Conservation (phyloP, 2,113 vertebrate species). For the Egretta garzetta region DNA sequence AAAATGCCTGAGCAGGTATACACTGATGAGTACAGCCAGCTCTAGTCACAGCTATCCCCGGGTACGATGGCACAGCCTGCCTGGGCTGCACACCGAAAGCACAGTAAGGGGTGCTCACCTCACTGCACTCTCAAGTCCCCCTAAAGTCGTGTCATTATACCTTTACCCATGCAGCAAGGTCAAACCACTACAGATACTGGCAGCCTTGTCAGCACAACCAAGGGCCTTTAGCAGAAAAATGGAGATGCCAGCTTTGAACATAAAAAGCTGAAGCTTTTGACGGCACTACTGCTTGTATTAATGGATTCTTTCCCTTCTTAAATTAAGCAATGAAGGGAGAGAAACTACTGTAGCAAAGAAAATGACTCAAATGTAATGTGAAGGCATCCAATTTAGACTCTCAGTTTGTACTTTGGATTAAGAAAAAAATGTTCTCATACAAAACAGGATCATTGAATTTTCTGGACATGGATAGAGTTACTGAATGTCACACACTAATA, state of each 20-base stretch:
- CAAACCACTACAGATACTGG: not conserved
- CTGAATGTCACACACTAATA: not conserved
- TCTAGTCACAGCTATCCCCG: not conserved
- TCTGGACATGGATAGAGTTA: not conserved
- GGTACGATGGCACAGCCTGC: not conserved
- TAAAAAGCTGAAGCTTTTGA: not conserved
- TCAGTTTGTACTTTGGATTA: not conserved
- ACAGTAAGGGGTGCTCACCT: not conserved
- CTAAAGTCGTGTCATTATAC: fast-evolving
- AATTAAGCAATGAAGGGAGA: not conserved
- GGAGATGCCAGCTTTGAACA: not conserved
- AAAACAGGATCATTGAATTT: not conserved
- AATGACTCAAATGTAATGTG: not conserved
- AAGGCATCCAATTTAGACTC: not conserved
- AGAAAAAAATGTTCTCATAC: not conserved
- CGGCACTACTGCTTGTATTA: not conserved
- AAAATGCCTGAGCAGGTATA: not conserved
- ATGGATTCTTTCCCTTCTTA: not conserved
- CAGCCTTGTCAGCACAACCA: not conserved
- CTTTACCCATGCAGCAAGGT: not conserved
- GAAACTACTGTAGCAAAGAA: not conserved
- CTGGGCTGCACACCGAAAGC: not conserved
- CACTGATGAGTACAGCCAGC: not conserved
- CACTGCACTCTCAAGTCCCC: fast-evolving
- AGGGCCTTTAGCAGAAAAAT: not conserved